Evolutionary conservation across 2,797 vertebrate species (phyloP).

Genomic region (Pseudomugil tenellus): DNA sequence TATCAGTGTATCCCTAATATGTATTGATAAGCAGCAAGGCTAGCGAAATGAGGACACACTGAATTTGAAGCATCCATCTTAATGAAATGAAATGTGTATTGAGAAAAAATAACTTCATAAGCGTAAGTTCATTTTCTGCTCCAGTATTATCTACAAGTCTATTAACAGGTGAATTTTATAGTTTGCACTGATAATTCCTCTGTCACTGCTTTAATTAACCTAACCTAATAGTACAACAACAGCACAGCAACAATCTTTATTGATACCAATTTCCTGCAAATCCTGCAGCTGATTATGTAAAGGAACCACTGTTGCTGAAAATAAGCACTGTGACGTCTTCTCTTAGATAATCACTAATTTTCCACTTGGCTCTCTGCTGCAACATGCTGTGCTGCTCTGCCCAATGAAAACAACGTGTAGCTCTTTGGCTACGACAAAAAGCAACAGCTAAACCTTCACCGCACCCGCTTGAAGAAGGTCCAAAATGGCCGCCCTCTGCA

Average conservation of each 20-base stretch:
- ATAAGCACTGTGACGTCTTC: conserved; percentile 60
- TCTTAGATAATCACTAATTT: conserved; percentile 53
- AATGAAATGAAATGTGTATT: not conserved
- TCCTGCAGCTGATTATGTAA: conserved; percentile 19
- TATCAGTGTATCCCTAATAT: too few species aligned
- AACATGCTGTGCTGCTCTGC: conserved; percentile 30
- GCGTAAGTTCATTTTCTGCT: not conserved
- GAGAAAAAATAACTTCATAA: not conserved
- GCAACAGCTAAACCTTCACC: conserved; percentile 60
- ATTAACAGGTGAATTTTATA: not conserved
- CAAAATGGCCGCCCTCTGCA: conserved; percentile 63
- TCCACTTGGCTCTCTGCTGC: conserved; percentile 52
- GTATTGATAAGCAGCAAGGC: not conserved
- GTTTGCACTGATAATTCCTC: not conserved
- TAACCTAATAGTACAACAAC: not conserved
- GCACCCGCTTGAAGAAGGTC: conserved; percentile 48
- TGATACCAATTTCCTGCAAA: not conserved
- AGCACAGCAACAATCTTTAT: not conserved
- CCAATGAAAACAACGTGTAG: conserved; percentile 41
- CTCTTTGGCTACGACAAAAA: conserved; percentile 57
- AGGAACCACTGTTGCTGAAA: conserved; percentile 65
- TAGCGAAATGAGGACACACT: not conserved
- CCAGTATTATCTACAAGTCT: not conserved
- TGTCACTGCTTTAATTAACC: not conserved
- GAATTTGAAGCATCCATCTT: not conserved